phyloP scores from a whole-genome alignment of 2,888 invertebrate genomes.

The Mayetiola destructor region DNA sequence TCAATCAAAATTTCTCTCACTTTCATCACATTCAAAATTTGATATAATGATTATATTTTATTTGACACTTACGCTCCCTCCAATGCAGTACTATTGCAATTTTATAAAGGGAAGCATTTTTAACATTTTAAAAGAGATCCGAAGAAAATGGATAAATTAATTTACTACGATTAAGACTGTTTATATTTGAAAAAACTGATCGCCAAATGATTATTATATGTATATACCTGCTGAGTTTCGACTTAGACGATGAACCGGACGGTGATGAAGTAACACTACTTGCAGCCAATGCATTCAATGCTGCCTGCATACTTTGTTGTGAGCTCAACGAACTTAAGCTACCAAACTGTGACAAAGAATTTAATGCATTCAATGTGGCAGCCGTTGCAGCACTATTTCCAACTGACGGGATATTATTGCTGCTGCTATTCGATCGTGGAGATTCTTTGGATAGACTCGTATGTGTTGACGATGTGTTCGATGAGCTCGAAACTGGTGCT shows the following conservation, averaged over 20 bases:
- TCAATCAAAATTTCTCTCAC: too few species aligned
- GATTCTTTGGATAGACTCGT: constrained; percentile 6
- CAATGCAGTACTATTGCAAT: constrained; percentile 46
- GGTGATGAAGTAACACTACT: constrained; percentile 19
- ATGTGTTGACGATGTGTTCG: constrained; percentile 19
- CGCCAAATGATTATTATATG: too few species aligned
- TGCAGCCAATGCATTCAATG: constrained; percentile 35
- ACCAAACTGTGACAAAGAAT: constrained; percentile 33
- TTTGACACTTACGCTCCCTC: constrained; percentile 47
- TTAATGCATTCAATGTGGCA: constrained; percentile 33
- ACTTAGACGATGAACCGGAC: constrained; percentile 21
- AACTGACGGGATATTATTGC: neutral
- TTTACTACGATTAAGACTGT: too few species aligned
- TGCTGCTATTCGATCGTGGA: neutral
- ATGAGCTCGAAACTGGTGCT: constrained; percentile 16
- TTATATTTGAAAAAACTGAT: too few species aligned
- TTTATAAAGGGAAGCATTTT: constrained; percentile 19
- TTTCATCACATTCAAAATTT: too few species aligned
- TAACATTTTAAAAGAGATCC: too few species aligned
- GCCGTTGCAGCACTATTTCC: constrained; percentile 14
- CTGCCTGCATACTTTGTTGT: constrained; percentile 35
- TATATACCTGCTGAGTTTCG: too few species aligned
- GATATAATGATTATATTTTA: neutral
- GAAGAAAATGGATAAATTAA: too few species aligned
- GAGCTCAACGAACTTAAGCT: constrained; percentile 32